A percentile compares a stretch with the other conserved stretches of the same genome.
Evolutionary conservation across 2,113 vertebrate species (phyloP).

Genomic region (Vimba vimba): DNA sequence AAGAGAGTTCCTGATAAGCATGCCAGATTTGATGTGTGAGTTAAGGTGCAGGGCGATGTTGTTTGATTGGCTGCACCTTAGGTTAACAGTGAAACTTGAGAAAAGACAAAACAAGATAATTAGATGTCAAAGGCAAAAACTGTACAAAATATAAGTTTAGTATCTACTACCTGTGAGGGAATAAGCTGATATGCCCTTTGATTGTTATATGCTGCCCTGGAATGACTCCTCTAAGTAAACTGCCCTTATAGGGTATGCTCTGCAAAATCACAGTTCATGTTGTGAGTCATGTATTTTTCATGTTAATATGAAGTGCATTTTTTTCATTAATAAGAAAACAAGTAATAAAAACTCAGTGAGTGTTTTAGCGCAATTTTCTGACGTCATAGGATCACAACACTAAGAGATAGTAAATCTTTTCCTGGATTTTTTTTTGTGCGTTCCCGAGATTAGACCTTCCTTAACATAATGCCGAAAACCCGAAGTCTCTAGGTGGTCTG

Average conservation of each 20-base stretch:
- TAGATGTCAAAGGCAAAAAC: not conserved
- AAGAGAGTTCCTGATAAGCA: conserved; percentile 91
- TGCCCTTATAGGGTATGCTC: conserved; percentile 84
- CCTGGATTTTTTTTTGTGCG: no score
- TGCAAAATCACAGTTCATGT: conserved; percentile 64
- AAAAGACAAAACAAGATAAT: not conserved
- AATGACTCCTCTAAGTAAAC: conserved; percentile 79
- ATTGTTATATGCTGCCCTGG: conserved; percentile 85
- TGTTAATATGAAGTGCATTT: not conserved
- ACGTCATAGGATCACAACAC: no score
- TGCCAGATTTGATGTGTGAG: conserved; percentile 82
- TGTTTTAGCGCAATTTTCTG: no score
- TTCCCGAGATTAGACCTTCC: no score
- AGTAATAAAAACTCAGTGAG: no score
- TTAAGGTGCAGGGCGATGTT: conserved; percentile 93
- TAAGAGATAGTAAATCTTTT: no score
- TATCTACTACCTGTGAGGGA: conserved; percentile 86
- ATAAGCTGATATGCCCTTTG: conserved; percentile 87
- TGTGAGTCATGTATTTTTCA: not conserved
- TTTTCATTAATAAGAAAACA: not conserved
- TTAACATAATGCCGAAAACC: no score
- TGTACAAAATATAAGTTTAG: not conserved
- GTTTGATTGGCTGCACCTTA: conserved; percentile 79
- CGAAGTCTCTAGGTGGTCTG: no score
- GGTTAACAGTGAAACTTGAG: conserved; percentile 81